Conservation (phyloP, 92 coral and sea anemone species). For the Parazoanthus darwini region DNA sequence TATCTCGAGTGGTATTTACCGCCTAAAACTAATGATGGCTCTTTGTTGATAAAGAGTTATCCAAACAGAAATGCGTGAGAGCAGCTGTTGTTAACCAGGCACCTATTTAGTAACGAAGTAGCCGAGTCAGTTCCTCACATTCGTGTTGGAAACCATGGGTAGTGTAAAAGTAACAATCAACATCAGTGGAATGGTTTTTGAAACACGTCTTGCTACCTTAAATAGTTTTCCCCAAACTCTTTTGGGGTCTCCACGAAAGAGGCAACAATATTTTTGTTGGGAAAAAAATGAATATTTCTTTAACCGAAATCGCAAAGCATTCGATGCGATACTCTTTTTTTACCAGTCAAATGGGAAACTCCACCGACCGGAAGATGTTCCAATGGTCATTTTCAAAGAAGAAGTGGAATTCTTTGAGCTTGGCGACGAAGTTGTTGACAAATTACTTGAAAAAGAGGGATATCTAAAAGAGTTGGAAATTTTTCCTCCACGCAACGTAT, state of each 20-base stretch:
- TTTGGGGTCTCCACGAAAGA: conserved; percentile 48
- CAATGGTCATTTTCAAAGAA: conserved; percentile 44
- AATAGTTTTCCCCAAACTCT: conserved; percentile 50
- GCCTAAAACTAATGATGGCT: background rate
- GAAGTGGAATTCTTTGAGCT: conserved; percentile 60
- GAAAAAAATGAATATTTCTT: conserved; percentile 49
- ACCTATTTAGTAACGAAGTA: background rate
- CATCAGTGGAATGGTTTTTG: conserved; percentile 54
- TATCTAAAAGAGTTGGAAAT: conserved; percentile 36
- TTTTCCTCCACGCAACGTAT: conserved; percentile 19
- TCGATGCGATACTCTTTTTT: conserved; percentile 54
- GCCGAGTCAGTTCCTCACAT: background rate
- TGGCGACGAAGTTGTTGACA: conserved; percentile 46
- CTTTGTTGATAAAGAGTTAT: background rate
- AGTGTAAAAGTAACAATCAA: conserved; percentile 48
- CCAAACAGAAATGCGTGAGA: background rate
- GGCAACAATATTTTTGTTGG: conserved; percentile 45
- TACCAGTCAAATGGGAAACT: conserved; percentile 60
- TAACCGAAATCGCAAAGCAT: conserved; percentile 58
- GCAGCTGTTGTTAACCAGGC: background rate
- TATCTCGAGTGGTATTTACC: background rate
- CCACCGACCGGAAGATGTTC: conserved; percentile 48
- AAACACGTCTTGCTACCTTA: conserved; percentile 48
- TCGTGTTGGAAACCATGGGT: background rate
- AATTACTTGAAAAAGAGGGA: conserved; percentile 48